Conservation (phyloP, 2,888 invertebrate species). For the Dicranocentrus wangi region DNA sequence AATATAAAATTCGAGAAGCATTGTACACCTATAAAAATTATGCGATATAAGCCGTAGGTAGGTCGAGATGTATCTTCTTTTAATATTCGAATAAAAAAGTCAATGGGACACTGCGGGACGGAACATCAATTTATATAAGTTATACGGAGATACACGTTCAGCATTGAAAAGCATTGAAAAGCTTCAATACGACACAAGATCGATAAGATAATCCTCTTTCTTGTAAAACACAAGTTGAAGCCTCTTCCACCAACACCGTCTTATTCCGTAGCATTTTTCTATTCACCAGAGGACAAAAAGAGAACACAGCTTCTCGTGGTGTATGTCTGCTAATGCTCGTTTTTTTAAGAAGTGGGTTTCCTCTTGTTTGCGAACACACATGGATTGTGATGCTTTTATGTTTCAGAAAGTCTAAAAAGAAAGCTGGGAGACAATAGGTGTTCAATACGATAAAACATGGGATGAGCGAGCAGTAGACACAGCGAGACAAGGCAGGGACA, state of each 20-base stretch:
- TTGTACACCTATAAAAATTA: slow-evolving; percentile 1
- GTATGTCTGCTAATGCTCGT: not conserved
- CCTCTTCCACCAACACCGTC: slow-evolving; percentile 1
- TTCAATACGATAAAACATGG: not conserved
- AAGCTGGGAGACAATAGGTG: too few relatives aligned
- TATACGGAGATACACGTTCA: slow-evolving; percentile 13
- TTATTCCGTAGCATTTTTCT: not conserved
- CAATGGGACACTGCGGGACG: slow-evolving; percentile 23
- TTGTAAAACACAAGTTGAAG: slow-evolving; percentile 32
- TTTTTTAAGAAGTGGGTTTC: slow-evolving; percentile 2
- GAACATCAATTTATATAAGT: slow-evolving; percentile 18
- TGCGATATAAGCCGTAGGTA: not conserved
- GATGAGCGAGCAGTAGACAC: not conserved
- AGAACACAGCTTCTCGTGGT: not conserved
- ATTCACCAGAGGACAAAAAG: not conserved
- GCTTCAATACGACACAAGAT: slow-evolving; percentile 44
- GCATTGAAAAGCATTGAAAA: slow-evolving; percentile 37
- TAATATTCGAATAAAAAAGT: slow-evolving; percentile 4
- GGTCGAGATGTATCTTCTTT: too few relatives aligned
- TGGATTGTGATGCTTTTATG: too few relatives aligned
- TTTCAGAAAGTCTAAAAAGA: too few relatives aligned
- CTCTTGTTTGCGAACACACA: not conserved
- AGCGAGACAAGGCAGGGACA: not conserved
- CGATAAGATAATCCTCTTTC: slow-evolving; percentile 63
- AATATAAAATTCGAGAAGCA: slow-evolving; percentile 33